Evolutionary conservation across 2,113 vertebrate genomes (phyloP), one percentile per base, ranked within the genome.

Genomic region (Xenotilapia caudafasciata): DNA sequence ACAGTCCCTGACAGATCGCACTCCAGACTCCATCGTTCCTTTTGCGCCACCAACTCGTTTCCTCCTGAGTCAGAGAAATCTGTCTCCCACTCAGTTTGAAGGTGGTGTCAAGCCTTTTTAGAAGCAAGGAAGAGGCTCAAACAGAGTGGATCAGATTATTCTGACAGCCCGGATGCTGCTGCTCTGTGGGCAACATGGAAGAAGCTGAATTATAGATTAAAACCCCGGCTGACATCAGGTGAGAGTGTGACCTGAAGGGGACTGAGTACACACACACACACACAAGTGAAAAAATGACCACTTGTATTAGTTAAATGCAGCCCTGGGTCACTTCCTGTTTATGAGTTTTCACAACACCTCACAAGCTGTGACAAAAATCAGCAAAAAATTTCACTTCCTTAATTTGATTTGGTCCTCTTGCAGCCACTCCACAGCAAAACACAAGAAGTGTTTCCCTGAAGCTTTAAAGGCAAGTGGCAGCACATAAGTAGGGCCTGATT

Each of bases 161-260:
- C 49, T 81, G 91, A 91, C 88, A 88, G 83, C 1, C 11, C n/a
- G 12, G 5, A 7, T 4, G 3, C 5, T 26, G 62, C 6, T 58
- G 79, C 90, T 92, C 85, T 62, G 47, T 19, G 1, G 85, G 80
- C 21, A 54, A 35, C 83, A 54, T 2, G 21, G 56, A 80, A 83
- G 49, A 4, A 85, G n/a, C 81, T 95, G 89, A 94, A 93, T 94
- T 93, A 91, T 92, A 93, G 90, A 95, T 94, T 80, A 86, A 82
- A 86, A 82, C 58, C 56, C 80, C 2, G 4, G 1, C 70, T 26
- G 40, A 60, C 88, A 79, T 90, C 88, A 93, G 89, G 81, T 80
- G 84, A 82, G 51, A 23, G 26, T 19, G 45, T 73, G 86, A 84
- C 35, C 80, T 86, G 86, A 68, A 55, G 56, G 17, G 35, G 45